Base-by-base conservation (phyloP, 2,113 vertebrate species). In the Pluvianellus socialis region DNA sequence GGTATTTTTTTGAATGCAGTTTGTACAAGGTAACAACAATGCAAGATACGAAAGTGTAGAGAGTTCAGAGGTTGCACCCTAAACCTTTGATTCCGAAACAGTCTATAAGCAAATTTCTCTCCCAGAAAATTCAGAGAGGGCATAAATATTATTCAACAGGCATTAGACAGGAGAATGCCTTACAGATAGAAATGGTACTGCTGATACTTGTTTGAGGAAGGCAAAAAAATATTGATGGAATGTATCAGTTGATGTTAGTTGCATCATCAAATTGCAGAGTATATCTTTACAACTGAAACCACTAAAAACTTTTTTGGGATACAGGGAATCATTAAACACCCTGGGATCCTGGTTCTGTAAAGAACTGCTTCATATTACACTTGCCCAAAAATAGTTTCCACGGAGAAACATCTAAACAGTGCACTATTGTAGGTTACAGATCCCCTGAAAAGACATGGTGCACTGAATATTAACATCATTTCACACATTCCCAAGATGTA, bases 401-500 rank as follows among this genome's bases (percentile, higher is more conserved):
- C 35, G 86, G 75, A 91, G 91, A 93, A 89, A 82, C 72, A 58
- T 88, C 53, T 93, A 95, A 88, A 96, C 97, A 97, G 90, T 87
- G 72, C 27, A 38, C 93, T 93, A 59, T 49, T 96, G 94, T 94
- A 80, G 86, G 75, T 22, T 96, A 76, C 67, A 90, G 89, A 94
- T 94, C 88, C 84, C 97, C 95, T 94, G 93, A 94, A 96, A 95
- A 96, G 94, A 82, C 82, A 96, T 20, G 71, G 80, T 96, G 94
- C 74, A 66, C 88, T 90, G 97, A 98, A 98, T 98, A 98, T 97
- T 98, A 98, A 97, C 94, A 88, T 67, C 89, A 93, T 96, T 98
- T 98, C 97, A 95, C 95, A 97, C 96, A 97, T 96, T 97, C 98
- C 98, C 98, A 97, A 98, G 97, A 98, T 96, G 95, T 88, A 91